Evolutionary conservation across 1,140 invertebrate species (phyloP).

Genomic region (Drosophila chauvacae): DNA sequence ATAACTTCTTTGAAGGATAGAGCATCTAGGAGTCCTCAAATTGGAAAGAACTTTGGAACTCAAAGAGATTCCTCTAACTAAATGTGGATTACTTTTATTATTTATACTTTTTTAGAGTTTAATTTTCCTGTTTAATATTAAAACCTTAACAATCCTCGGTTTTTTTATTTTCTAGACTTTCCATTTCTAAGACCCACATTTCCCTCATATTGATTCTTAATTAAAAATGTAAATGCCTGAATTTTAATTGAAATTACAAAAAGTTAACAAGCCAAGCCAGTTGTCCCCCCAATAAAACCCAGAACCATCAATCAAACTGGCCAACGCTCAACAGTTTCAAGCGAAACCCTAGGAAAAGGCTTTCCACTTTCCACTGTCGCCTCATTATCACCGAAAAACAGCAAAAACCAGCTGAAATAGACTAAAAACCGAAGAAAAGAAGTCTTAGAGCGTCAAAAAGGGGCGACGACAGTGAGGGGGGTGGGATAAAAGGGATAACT

Average conservation of each 20-base stretch:
- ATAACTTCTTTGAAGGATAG: too few relatives aligned
- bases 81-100: too few relatives aligned
- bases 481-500: constrained; percentile 29
- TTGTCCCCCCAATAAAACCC: background rate
- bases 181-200: background rate
- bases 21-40: too few relatives aligned
- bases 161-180: background rate
- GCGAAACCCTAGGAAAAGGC: constrained; percentile 24
- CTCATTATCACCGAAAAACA: constrained; percentile 44
- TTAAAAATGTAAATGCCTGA: background rate
- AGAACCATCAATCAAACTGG: constrained; percentile 45
- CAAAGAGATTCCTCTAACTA: too few relatives aligned
- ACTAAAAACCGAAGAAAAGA: constrained; percentile 22
- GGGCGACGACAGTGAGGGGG: background rate
- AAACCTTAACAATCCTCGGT: too few relatives aligned
- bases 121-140: too few relatives aligned
- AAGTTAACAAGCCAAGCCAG: constrained; percentile 36
- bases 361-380: constrained; percentile 24
- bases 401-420: constrained; percentile 19
- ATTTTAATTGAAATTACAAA: constrained; percentile 40
- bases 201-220: background rate
- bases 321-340: constrained; percentile 41
- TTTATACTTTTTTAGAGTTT: too few relatives aligned
- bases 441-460: constrained; percentile 47
- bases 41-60: too few relatives aligned